These are phyloP conservation scores for Xanthia togata DNA, from an alignment of 2,888 invertebrate species.

Conservation along the genomic window DNA sequence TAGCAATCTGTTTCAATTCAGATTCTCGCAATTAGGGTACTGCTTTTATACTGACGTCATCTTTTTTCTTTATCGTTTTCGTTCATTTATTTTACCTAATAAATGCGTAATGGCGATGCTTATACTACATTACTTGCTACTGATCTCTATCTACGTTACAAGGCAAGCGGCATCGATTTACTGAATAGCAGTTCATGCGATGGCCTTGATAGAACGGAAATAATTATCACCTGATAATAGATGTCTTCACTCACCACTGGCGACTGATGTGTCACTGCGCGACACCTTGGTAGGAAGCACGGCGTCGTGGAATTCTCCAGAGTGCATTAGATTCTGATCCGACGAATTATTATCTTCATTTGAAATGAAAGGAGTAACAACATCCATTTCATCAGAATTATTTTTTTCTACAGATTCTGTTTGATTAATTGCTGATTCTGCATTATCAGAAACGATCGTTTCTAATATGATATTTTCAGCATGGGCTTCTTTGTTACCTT, in stretches of 20 bases:
- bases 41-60: neutral
- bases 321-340: constrained; percentile 80
- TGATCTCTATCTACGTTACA: constrained; percentile 60
- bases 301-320: constrained; percentile 90
- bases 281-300: constrained; percentile 86
- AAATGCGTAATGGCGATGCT: constrained; percentile 22
- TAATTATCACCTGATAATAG: constrained; percentile 89
- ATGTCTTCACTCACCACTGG: constrained; percentile 90
- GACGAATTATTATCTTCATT: constrained; percentile 59
- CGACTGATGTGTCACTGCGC: constrained; percentile 85
- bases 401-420: constrained; percentile 67
- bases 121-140: constrained; percentile 48
- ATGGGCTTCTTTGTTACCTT: constrained; percentile 1
- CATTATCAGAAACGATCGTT: constrained; percentile 39
- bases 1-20: no score
- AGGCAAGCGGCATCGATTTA: constrained; percentile 71
- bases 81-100: constrained; percentile 6
- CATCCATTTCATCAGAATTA: constrained; percentile 84
- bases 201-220: constrained; percentile 86
- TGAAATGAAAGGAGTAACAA: constrained; percentile 79
- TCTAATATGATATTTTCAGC: constrained; percentile 18
- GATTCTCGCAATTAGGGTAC: no score
- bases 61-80: neutral
- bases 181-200: constrained; percentile 85
- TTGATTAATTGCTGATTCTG: constrained; percentile 51